Conservation (phyloP, 2,113 vertebrate genomes). For the Malurus elegans region DNA sequence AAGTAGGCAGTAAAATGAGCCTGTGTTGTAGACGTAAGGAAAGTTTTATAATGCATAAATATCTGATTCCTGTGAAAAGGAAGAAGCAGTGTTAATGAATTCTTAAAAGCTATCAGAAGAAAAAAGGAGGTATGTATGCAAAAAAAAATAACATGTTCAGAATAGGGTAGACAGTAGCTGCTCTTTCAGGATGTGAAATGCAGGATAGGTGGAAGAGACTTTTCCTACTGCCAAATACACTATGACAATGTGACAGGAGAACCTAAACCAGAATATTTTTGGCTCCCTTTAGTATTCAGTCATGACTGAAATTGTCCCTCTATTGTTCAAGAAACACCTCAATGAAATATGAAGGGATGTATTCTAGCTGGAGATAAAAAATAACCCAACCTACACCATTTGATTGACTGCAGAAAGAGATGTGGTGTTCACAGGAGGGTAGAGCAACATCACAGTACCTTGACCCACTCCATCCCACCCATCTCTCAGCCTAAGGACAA, state of each 20-base stretch:
- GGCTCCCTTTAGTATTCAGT: background rate
- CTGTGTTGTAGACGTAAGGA: background rate
- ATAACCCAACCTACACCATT: background rate
- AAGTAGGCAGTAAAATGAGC: background rate
- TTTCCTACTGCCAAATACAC: background rate
- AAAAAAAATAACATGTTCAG: background rate
- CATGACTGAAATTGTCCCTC: background rate
- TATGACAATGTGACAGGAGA: background rate
- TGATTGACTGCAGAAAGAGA: background rate
- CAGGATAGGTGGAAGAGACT: background rate
- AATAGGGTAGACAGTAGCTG: background rate
- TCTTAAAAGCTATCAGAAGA: background rate
- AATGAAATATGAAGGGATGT: background rate
- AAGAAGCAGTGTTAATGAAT: background rate
- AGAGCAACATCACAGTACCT: background rate
- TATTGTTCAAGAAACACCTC: background rate
- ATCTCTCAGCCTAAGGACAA: background rate
- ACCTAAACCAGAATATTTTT: background rate
- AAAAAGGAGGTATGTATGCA: background rate
- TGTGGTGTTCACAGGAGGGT: accelerated
- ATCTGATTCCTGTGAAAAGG: background rate
- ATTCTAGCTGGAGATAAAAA: background rate
- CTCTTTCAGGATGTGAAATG: background rate
- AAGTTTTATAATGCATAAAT: background rate
- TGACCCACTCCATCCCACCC: background rate